Base-by-base conservation (phyloP, 2,888 invertebrate genomes). In the Clivina fossor region DNA sequence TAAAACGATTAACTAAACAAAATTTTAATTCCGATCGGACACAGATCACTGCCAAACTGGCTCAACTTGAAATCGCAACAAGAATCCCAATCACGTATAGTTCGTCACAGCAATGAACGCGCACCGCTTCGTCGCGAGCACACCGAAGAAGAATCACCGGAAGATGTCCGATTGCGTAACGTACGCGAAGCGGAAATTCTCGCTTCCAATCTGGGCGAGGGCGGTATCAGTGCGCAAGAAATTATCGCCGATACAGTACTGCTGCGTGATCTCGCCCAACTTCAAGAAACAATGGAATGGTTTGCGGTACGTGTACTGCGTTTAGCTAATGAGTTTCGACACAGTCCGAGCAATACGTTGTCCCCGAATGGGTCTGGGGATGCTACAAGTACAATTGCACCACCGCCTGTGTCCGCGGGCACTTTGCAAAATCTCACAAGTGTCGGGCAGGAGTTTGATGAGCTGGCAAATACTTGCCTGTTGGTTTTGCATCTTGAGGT, bases 251-350 rank as follows among this genome's bases (percentile, higher is more conserved):
- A 96, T 69, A 84, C 90, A 62, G 81, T 82, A 54, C 85, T 90
- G 61, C 78, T 97, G 40, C 86, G 87, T 49, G 89, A 90, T 62
- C 75, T 97, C 11, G 95, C 93, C 1, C 86, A 93, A 61, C 78
- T 97, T 30, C 93, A 94, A 70, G 96, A 97, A 71, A 92, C 92
- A 68, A 85, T 95, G 85, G 90, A 90, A 73, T 92, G 91, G 91
- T 83, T 91, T 69, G 80, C 86, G 0, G 80, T 81, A 5, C 78
- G 84, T 62, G 82, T 89, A 64, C 74, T 80, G 5, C 78, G 78
- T 63, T 81, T 81, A 65, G 78, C 80, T 18, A 79, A 77, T 60
- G 78, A 80, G 59, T 71, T 82, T 49, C 70, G 80, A n/a, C 74
- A 77, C 7, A 79, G 79, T n/a, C 73, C 78, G 3, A 63, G 65